These are phyloP conservation scores for Siphlonurus alternatus DNA, from an alignment of 2,888 invertebrate species.

Conservation along the genomic window DNA sequence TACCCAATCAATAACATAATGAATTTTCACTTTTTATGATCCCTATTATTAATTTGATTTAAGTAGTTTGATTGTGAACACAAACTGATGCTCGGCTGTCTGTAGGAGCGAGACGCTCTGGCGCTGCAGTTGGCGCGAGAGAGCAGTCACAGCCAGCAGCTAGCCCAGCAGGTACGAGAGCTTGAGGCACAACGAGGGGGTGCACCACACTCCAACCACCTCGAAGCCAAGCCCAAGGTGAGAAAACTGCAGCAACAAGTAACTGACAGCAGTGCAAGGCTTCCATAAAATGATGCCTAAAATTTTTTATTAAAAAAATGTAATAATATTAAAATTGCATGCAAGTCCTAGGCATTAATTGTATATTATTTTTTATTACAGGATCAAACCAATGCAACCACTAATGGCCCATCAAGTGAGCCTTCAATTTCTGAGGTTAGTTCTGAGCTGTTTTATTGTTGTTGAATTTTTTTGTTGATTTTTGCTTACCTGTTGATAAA, in stretches of 20 bases:
- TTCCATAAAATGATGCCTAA: no score
- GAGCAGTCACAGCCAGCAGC: conserved; percentile 12
- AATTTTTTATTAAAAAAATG: no score
- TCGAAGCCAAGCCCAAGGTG: not conserved
- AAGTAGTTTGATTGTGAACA: no score
- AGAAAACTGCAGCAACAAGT: no score
- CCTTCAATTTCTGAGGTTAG: conserved; percentile 25
- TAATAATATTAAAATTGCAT: no score
- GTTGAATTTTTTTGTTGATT: no score
- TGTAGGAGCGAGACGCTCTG: not conserved
- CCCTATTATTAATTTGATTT: no score
- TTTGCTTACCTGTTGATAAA: no score
- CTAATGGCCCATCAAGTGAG: conserved; percentile 24
- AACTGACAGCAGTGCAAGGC: no score
- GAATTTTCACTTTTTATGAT: not conserved
- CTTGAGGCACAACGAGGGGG: conserved; percentile 20
- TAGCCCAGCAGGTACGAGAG: conserved; percentile 21
- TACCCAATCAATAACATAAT: no score
- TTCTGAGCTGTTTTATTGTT: no score
- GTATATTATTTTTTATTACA: conserved; percentile 11
- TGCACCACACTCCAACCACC: not conserved
- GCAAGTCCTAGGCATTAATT: not conserved
- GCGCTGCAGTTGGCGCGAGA: not conserved
- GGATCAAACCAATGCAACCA: conserved; percentile 21
- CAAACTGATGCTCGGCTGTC: no score